These are phyloP conservation scores for Meteorus cinctellus DNA, from an alignment of 2,888 invertebrate species.

Conservation along the genomic window DNA sequence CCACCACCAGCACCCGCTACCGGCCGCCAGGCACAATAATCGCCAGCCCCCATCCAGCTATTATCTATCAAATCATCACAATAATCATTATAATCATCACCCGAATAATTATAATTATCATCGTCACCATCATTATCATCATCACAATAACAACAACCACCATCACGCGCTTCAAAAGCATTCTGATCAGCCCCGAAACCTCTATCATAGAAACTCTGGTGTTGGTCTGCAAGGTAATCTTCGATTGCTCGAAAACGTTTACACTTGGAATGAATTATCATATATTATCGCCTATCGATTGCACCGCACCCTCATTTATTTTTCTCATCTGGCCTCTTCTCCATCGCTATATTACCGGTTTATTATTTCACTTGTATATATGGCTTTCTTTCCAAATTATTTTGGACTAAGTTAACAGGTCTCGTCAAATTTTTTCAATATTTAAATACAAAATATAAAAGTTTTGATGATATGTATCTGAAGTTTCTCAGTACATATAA, in stretches of 20 bases:
- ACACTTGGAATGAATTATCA: constrained; percentile 45
- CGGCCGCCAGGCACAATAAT: constrained; percentile 74
- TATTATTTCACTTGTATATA: constrained; percentile 10
- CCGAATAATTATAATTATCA: constrained; percentile 78
- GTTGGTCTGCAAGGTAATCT: constrained; percentile 78
- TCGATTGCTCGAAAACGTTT: constrained; percentile 39
- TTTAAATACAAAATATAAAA: not conserved
- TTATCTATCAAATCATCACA: constrained; percentile 76
- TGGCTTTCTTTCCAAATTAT: constrained; percentile 1
- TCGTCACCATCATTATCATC: constrained; percentile 77
- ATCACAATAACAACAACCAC: constrained; percentile 76
- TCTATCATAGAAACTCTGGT: constrained; percentile 78
- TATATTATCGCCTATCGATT: constrained; percentile 37
- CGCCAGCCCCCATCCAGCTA: constrained; percentile 72
- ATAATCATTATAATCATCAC: constrained; percentile 75
- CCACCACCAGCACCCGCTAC: constrained; percentile 75
- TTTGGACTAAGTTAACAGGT: not conserved
- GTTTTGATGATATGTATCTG: not conserved
- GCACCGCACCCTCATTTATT: constrained; percentile 26
- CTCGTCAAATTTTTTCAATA: not conserved
- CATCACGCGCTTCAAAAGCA: constrained; percentile 76
- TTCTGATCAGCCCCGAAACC: constrained; percentile 74
- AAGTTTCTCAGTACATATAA: not conserved
- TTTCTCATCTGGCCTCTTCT: not conserved
- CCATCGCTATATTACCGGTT: constrained; percentile 32